Conservation (phyloP, 2,888 invertebrate species). For the Drosophila atripex region DNA sequence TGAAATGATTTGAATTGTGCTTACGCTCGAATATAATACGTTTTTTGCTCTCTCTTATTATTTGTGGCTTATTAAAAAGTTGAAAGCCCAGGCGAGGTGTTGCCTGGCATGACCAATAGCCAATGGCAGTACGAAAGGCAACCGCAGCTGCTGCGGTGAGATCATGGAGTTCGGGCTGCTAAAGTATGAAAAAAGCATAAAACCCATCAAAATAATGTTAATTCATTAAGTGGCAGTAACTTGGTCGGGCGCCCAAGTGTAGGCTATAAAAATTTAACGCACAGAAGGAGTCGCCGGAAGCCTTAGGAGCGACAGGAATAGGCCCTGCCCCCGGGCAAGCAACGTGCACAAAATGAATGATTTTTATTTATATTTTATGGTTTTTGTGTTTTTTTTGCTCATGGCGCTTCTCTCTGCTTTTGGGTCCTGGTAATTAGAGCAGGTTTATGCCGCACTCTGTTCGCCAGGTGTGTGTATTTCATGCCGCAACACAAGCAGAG, state of each 20-base stretch:
- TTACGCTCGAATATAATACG: conserved; percentile 54
- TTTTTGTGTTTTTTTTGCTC: conserved; percentile 22
- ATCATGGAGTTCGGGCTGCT: conserved; percentile 11
- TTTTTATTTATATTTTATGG: conserved; percentile 79
- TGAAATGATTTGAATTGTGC: conserved; percentile 75
- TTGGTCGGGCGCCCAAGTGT: conserved; percentile 74
- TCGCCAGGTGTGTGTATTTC: conserved; percentile 72
- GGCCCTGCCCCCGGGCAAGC: conserved; percentile 37
- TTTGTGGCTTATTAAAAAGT: conserved; percentile 75
- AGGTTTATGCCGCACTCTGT: conserved; percentile 65
- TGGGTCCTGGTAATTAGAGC: conserved; percentile 71
- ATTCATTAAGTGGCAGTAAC: conserved; percentile 79
- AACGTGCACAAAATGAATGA: conserved; percentile 71
- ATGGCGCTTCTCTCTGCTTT: conserved; percentile 12
- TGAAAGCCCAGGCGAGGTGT: conserved; percentile 57
- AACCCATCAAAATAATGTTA: conserved; percentile 79
- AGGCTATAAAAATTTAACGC: conserved; percentile 76
- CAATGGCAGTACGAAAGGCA: conserved; percentile 23
- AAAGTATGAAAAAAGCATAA: conserved; percentile 66
- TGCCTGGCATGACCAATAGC: conserved; percentile 41
- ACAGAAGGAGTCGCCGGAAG: conserved; percentile 57
- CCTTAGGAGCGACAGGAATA: conserved; percentile 24
- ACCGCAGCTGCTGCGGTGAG: conserved; percentile 28
- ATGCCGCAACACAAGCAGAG: conserved; percentile 34
- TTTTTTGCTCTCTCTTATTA: conserved; percentile 31